Evolutionary conservation across 2,113 vertebrate species (phyloP).

Genomic region (Aepyceros melampus): DNA sequence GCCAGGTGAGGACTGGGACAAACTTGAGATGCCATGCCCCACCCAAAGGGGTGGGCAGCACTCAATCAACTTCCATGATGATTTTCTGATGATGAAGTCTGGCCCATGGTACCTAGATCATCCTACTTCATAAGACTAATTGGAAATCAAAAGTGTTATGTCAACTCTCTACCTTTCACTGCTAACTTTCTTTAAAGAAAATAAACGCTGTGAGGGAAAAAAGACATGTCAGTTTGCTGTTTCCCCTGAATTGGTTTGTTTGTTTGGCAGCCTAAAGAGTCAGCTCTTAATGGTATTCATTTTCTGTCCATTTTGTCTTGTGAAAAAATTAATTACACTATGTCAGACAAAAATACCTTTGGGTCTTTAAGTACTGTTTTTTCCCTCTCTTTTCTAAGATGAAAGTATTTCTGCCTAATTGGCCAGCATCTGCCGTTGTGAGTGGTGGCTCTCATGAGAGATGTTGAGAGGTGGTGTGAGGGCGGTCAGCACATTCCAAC

Average conservation of each 20-base stretch:
- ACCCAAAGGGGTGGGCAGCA: fast-evolving
- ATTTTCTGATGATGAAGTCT: background rate
- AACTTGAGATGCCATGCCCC: fast-evolving
- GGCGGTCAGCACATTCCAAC: background rate
- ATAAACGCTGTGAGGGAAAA: background rate
- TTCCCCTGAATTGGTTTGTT: background rate
- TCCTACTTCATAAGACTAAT: background rate
- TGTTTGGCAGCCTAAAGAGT: background rate
- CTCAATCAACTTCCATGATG: background rate
- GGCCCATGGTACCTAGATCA: background rate
- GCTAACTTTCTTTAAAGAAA: background rate
- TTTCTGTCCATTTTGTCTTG: slow-evolving; percentile 53
- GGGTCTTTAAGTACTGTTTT: slow-evolving; percentile 26
- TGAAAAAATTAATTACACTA: slow-evolving; percentile 55
- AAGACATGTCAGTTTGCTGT: background rate
- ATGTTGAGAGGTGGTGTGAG: background rate
- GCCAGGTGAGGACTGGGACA: fast-evolving
- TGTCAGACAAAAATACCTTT: slow-evolving; percentile 49
- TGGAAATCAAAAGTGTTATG: background rate
- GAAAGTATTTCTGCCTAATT: slow-evolving; percentile 51
- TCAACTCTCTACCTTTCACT: background rate
- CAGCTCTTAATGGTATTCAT: background rate
- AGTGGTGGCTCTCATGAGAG: background rate
- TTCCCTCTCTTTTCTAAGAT: slow-evolving; percentile 30
- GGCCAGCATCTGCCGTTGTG: slow-evolving; percentile 26